phyloP scores from a whole-genome alignment of 2,888 invertebrate genomes.

The Eumerus sabulonum region DNA sequence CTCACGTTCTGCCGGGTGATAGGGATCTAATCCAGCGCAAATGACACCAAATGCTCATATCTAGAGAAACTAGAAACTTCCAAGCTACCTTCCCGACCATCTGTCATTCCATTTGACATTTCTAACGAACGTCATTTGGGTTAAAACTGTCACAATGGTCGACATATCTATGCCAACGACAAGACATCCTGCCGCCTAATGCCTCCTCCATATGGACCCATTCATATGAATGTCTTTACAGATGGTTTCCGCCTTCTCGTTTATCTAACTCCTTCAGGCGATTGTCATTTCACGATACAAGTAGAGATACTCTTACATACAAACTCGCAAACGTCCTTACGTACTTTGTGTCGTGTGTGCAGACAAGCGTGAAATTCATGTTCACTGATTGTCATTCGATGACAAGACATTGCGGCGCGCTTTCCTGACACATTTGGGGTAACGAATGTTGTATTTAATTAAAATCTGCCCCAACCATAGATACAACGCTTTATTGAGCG shows the following conservation, averaged over 20 bases:
- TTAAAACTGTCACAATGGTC: not conserved
- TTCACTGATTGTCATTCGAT: slow-evolving; percentile 32
- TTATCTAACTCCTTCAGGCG: not conserved
- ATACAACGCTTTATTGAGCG: not conserved
- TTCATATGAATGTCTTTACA: not conserved
- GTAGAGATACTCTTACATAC: too few relatives aligned
- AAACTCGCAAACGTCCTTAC: not conserved
- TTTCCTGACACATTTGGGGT: slow-evolving; percentile 6
- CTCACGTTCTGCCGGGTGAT: not conserved
- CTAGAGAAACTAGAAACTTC: too few relatives aligned
- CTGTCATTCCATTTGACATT: too few relatives aligned
- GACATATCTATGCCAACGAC: slow-evolving; percentile 22
- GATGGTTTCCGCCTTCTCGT: not conserved
- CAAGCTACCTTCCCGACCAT: too few relatives aligned
- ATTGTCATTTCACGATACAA: slow-evolving; percentile 1
- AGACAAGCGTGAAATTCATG: slow-evolving; percentile 8
- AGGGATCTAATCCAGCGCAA: too few relatives aligned
- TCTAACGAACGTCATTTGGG: too few relatives aligned
- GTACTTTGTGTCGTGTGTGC: not conserved
- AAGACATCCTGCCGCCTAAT: slow-evolving; percentile 4
- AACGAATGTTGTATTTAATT: slow-evolving; percentile 33
- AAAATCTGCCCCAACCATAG: slow-evolving; percentile 22
- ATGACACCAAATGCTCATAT: too few relatives aligned
- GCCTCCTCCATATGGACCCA: not conserved
- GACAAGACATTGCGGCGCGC: slow-evolving; percentile 22